A percentile compares a stretch with the other conserved stretches of the same genome.
These are phyloP conservation scores for Archivesica marissinica DNA, from an alignment of 1,140 invertebrate genomes.

Conservation along the genomic window DNA sequence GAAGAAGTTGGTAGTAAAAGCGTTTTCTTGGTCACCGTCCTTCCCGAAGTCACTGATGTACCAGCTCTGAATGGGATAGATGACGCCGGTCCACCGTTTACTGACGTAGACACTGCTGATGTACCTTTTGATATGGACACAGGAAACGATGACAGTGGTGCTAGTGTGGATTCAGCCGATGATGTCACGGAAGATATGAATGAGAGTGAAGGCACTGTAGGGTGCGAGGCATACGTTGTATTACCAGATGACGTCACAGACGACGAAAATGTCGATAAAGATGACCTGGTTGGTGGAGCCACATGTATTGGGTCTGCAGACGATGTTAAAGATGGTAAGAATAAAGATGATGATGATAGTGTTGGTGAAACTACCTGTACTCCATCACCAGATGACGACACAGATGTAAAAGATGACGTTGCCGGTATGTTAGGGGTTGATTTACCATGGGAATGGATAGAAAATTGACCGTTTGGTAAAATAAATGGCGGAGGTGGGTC, in stretches of 20 bases:
- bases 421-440: background rate
- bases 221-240: background rate
- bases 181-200: background rate
- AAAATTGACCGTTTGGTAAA: conserved; percentile 33
- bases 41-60: background rate
- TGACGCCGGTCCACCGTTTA: background rate
- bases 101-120: background rate
- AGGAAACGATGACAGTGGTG: background rate
- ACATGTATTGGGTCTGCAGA: background rate
- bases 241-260: background rate
- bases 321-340: background rate
- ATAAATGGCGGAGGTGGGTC: conserved; percentile 43
- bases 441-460: conserved; percentile 17
- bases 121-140: background rate
- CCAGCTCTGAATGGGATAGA: background rate
- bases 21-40: too few relatives aligned
- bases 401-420: background rate
- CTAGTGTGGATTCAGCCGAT: background rate
- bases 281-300: background rate
- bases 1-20: background rate
- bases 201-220: background rate
- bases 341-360: background rate
- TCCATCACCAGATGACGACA: too few relatives aligned
- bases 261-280: background rate
- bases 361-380: background rate